A percentile compares a stretch with the other conserved stretches of the same genome.
These are phyloP conservation scores for Gouania willdenowi DNA, from an alignment of 2,797 vertebrate species.

Conservation along the genomic window DNA sequence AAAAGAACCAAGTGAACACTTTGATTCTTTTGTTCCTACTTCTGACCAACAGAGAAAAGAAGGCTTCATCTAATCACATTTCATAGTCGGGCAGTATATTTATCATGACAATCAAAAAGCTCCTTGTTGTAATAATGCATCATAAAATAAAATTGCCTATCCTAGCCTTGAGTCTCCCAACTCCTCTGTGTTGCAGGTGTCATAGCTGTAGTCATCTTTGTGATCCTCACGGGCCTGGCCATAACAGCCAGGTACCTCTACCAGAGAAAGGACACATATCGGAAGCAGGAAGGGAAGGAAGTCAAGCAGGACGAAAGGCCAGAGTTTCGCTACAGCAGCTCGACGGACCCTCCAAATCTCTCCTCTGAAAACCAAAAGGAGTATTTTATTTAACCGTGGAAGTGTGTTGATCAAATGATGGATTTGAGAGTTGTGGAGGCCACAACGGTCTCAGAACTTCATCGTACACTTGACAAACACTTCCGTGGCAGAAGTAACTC, in stretches of 20 bases:
- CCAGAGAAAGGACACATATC: constrained; percentile 83
- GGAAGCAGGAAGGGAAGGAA: constrained; percentile 81
- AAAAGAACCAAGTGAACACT: too few species aligned
- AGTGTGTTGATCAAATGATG: too few species aligned
- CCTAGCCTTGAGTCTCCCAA: too few species aligned
- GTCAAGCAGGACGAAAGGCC: constrained; percentile 81
- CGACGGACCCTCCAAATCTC: constrained; percentile 78
- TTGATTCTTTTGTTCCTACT: too few species aligned
- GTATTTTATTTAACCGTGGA: constrained; percentile 86
- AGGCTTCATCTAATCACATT: too few species aligned
- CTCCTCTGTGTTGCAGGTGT: constrained; percentile 72
- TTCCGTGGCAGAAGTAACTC: background rate
- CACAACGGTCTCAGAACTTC: constrained; percentile 31
- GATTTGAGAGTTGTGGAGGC: constrained; percentile 5
- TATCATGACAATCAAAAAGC: too few species aligned
- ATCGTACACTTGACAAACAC: constrained; percentile 20
- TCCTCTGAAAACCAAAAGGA: constrained; percentile 87
- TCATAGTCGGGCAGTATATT: too few species aligned
- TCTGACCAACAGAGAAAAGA: too few species aligned
- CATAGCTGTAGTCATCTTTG: constrained; percentile 90
- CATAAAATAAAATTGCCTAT: too few species aligned
- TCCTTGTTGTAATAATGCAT: too few species aligned
- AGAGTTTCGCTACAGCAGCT: constrained; percentile 82
- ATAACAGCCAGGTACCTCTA: constrained; percentile 80
- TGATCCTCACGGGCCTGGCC: constrained; percentile 78